Conservation (phyloP, 2,888 invertebrate species). For the Congeria kusceri region DNA sequence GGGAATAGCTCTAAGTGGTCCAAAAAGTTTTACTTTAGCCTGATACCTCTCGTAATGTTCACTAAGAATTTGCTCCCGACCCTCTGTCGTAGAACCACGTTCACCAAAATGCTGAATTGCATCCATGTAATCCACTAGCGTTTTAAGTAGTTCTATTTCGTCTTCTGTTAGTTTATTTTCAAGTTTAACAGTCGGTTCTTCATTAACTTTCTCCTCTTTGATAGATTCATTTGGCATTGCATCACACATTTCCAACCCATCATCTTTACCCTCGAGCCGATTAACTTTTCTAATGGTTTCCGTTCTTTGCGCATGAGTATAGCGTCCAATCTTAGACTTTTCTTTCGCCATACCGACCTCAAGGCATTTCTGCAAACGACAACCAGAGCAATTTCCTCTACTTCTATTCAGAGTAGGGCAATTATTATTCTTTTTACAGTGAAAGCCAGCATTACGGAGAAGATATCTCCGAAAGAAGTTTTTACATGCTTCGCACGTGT, state of each 20-base stretch:
- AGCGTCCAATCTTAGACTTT: conserved; percentile 57
- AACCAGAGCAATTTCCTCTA: conserved; percentile 63
- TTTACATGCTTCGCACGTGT: conserved; percentile 64
- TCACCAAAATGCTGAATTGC: conserved; percentile 58
- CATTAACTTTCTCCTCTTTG: background rate
- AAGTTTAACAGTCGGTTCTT: background rate
- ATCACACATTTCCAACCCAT: background rate
- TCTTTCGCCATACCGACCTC: conserved; percentile 62
- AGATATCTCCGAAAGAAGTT: conserved; percentile 60
- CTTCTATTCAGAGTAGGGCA: conserved; percentile 49
- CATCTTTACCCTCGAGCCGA: conserved; percentile 53
- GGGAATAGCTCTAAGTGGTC: conserved; percentile 57
- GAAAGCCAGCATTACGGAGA: conserved; percentile 47
- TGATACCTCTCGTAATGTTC: conserved; percentile 60
- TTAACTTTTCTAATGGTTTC: conserved; percentile 60
- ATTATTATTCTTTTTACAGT: conserved; percentile 53
- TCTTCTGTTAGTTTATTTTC: conserved; percentile 17
- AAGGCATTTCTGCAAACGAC: conserved; percentile 57
- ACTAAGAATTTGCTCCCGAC: conserved; percentile 38
- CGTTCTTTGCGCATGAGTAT: conserved; percentile 59
- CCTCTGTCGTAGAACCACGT: conserved; percentile 42
- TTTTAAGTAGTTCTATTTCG: conserved; percentile 24
- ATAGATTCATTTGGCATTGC: background rate
- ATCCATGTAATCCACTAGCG: conserved; percentile 40
- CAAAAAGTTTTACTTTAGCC: conserved; percentile 57